Base-by-base conservation (phyloP, 2,888 invertebrate species). In the Phortica magna region DNA sequence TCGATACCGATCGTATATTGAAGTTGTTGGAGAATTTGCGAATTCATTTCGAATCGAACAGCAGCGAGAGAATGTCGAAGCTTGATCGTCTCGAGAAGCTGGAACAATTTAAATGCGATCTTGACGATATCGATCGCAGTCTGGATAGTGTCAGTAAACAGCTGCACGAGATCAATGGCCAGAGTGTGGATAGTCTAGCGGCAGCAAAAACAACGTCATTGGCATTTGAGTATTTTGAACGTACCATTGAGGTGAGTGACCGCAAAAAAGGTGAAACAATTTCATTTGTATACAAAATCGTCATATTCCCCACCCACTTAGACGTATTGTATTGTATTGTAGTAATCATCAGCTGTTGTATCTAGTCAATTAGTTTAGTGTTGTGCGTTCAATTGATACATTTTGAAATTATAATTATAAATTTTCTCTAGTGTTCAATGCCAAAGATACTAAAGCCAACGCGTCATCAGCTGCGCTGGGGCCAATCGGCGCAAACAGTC, bases 171-270 rank as follows among this genome's bases (percentile, higher is more conserved):
- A 93, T 95, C 82, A 93, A 94, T 84, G 95, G 94, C 75, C 94
- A 95, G 91, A 95, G 94, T 90, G 95, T 95, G 43, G 96, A 96
- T 88, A 95, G 95, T 81, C 92, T 95, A 81, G 93, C 94, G 7
- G 94, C 95, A 55, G 95, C 95, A 7, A 94, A 94, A 90, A 94
- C 95, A 74, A 95, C 95, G 65, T 95, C 95, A 7, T 92, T 94
- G 81, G 94, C 95, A 48, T 96, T 96, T 89, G 93, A 93, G 79
- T 94, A 95, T 85, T 96, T 96, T 90, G 96, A 96, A 92, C 94
- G 94, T 90, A 96, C 95, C 74, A 94, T 96, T 81, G 94, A 95
- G 93, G 96, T 96, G 92, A 92, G 92, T 91, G 81, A 79, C 75
- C 84, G 19, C 43, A 19, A 17, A 39, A 3, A 22, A 22, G 10